Evolutionary conservation across 2,888 invertebrate genomes (phyloP).

Genomic region (Polia nebulosa): DNA sequence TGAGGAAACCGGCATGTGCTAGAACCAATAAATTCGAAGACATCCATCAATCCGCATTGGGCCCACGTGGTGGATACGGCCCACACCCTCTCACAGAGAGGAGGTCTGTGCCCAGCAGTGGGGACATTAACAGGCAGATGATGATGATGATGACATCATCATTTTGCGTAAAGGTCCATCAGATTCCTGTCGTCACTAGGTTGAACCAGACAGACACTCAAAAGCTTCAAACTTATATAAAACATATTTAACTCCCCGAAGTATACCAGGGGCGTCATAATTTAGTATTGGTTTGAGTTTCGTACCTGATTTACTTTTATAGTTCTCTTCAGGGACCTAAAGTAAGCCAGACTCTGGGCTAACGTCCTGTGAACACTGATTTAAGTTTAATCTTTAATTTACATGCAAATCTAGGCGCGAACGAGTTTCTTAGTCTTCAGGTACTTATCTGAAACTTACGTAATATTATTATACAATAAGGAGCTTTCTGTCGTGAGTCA

Average conservation of each 20-base stretch:
- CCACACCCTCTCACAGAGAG: too few species aligned
- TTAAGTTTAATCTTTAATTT: conserved; percentile 64
- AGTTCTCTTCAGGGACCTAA: conserved; percentile 32
- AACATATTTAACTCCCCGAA: background rate
- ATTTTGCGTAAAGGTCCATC: background rate
- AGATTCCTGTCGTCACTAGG: background rate
- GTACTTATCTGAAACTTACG: background rate
- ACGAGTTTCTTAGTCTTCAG: conserved; percentile 24
- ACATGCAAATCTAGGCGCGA: conserved; percentile 49
- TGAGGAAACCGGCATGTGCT: too few species aligned
- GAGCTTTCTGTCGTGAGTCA: background rate
- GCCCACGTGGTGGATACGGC: too few species aligned
- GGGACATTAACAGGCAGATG: too few species aligned
- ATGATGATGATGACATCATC: too few species aligned
- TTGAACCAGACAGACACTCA: background rate
- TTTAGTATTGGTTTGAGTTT: conserved; percentile 30
- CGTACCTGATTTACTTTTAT: conserved; percentile 39
- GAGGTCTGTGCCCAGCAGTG: too few species aligned
- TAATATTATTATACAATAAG: conserved; percentile 1
- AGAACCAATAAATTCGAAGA: too few species aligned
- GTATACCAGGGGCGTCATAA: background rate
- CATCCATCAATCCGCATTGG: too few species aligned
- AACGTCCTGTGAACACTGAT: conserved; percentile 53
- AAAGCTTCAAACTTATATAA: conserved; percentile 6
- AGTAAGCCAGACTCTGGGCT: conserved; percentile 22